Evolutionary conservation across 2,113 vertebrate species (phyloP).

Genomic region (Grallaria varia): DNA sequence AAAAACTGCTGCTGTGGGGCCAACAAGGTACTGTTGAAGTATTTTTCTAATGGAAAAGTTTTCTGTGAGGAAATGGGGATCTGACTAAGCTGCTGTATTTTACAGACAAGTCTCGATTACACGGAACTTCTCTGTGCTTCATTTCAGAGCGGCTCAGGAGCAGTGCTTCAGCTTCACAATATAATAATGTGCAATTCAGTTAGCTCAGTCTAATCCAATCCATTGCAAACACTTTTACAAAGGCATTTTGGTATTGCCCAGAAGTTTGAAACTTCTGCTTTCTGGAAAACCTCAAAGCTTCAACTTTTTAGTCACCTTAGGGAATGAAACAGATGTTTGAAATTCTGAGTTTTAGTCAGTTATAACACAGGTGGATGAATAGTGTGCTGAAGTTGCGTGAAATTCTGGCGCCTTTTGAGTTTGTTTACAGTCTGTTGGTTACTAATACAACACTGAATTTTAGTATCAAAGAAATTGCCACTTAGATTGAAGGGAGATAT

Average conservation of each 20-base stretch:
- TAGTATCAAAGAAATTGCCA: not conserved
- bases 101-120: not conserved
- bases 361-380: not conserved
- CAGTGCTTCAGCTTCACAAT: not conserved
- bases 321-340: not conserved
- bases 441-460: not conserved
- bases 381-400: not conserved
- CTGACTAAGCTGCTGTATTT: not conserved
- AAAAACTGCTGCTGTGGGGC: not conserved
- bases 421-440: not conserved
- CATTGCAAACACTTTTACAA: not conserved
- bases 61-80: not conserved
- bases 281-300: not conserved
- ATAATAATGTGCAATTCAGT: not conserved
- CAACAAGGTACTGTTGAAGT: not conserved
- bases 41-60: not conserved
- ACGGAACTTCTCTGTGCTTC: not conserved
- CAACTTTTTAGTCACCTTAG: not conserved
- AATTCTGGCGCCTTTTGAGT: not conserved
- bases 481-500: not conserved
- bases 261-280: not conserved
- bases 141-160: not conserved
- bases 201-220: not conserved
- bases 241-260: not conserved
- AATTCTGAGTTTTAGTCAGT: not conserved